A percentile compares a stretch with the other conserved stretches of the same genome.
These are phyloP conservation scores for Tridacna gigas DNA, from an alignment of 2,888 invertebrate genomes.

Conservation along the genomic window DNA sequence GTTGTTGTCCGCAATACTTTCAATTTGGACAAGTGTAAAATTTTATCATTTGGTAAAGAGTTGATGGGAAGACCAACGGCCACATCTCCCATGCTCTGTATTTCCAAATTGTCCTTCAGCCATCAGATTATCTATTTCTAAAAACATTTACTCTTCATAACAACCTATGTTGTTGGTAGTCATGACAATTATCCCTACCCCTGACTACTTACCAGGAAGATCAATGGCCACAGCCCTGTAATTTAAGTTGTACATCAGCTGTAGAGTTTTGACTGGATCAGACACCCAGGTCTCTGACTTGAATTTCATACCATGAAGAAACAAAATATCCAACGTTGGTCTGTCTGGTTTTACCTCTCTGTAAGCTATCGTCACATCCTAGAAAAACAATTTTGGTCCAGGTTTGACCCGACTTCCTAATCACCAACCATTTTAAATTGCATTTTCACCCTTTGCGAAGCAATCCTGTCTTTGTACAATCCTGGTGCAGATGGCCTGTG, in stretches of 20 bases:
- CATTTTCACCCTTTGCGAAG: no score
- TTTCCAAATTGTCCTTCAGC: no score
- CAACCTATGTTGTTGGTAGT: background rate
- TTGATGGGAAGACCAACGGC: no score
- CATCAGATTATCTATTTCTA: no score
- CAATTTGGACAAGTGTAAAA: no score
- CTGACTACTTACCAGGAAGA: conserved; percentile 84
- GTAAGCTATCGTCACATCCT: conserved; percentile 69
- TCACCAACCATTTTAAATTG: no score
- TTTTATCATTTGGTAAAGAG: no score
- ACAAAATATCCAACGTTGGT: conserved; percentile 78
- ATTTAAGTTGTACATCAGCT: conserved; percentile 84
- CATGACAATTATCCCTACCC: background rate
- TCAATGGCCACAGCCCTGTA: conserved; percentile 85
- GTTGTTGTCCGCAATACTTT: no score
- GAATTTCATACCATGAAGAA: conserved; percentile 86
- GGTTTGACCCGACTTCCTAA: no score
- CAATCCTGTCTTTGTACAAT: no score
- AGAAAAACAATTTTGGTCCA: background rate
- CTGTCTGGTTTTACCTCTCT: conserved; percentile 58
- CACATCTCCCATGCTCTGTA: no score
- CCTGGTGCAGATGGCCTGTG: no score
- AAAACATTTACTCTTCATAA: background rate
- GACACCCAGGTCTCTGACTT: conserved; percentile 85
- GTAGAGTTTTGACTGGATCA: conserved; percentile 83